phyloP scores from a whole-genome alignment of 2,888 invertebrate genomes.

The Orthosia incerta region DNA sequence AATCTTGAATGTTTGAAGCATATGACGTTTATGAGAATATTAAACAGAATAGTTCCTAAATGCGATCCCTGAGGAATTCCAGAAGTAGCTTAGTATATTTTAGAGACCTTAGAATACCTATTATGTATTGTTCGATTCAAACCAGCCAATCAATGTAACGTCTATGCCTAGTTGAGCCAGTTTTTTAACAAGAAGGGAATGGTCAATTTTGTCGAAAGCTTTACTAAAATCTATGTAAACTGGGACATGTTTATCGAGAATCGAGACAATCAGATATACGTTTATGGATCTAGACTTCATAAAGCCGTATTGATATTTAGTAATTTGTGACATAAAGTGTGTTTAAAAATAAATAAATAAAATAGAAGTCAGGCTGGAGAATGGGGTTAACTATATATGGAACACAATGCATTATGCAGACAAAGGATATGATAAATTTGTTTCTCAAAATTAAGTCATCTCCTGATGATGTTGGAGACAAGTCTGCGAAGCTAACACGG shows the following conservation, averaged over 20 bases:
- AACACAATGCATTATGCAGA: too few relatives aligned
- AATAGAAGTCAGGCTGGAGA: too few relatives aligned
- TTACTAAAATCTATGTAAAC: neutral
- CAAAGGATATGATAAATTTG: too few relatives aligned
- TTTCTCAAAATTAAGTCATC: too few relatives aligned
- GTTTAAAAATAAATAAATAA: too few relatives aligned
- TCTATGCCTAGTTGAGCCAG: neutral
- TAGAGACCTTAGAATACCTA: neutral
- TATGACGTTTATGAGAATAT: neutral
- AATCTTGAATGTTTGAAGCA: neutral
- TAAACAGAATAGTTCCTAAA: neutral
- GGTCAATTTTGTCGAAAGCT: neutral
- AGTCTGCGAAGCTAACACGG: too few relatives aligned
- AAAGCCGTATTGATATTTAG: neutral
- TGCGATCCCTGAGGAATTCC: neutral
- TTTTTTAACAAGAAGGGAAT: neutral
- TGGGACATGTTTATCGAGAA: neutral
- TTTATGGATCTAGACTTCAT: neutral
- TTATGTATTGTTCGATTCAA: neutral
- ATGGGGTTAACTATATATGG: too few relatives aligned
- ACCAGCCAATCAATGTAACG: neutral
- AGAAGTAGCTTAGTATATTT: neutral
- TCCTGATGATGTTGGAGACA: too few relatives aligned
- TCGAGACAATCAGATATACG: neutral
- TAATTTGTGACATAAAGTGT: neutral